Evolutionary conservation across 2,888 invertebrate genomes (phyloP).

Genomic region (Apoderus coryli): DNA sequence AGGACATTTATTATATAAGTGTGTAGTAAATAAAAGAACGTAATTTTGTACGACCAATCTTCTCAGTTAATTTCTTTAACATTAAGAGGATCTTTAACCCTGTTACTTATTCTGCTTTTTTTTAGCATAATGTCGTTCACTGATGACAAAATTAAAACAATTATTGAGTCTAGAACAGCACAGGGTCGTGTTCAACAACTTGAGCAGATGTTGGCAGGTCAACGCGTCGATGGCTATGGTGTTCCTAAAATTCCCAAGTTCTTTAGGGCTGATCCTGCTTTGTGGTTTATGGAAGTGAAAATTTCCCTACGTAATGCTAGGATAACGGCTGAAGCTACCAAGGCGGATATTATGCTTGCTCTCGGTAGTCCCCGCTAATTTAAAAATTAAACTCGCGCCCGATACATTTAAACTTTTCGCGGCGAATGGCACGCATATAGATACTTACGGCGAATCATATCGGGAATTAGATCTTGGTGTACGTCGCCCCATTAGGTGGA

Average conservation of each 20-base stretch:
- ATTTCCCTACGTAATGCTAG: slow-evolving; percentile 9
- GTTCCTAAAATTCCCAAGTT: slow-evolving; percentile 7
- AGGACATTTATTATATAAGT: too few relatives aligned
- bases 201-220: slow-evolving; percentile 4
- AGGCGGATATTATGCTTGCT: slow-evolving; percentile 9
- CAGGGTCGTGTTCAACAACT: slow-evolving; percentile 9
- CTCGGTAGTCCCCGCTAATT: slow-evolving; percentile 2
- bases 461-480: slow-evolving; percentile 2
- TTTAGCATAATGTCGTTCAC: too few relatives aligned
- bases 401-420: slow-evolving; percentile 5
- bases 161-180: slow-evolving; percentile 9
- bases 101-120: too few relatives aligned
- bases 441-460: slow-evolving; percentile 3
- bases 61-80: too few relatives aligned
- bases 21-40: too few relatives aligned
- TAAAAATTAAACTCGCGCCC: not conserved
- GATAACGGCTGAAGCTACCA: slow-evolving; percentile 7
- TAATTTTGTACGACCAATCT: too few relatives aligned
- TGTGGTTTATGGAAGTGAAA: slow-evolving; percentile 11
- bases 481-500: slow-evolving; percentile 4
- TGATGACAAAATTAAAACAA: too few relatives aligned
- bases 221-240: slow-evolving; percentile 6
- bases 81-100: too few relatives aligned
- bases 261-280: slow-evolving; percentile 9
- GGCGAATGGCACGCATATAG: slow-evolving; percentile 3